A percentile compares a stretch with the other conserved stretches of the same genome.
phyloP scores from a whole-genome alignment of 2,113 vertebrate genomes.

The Bos javanicus region DNA sequence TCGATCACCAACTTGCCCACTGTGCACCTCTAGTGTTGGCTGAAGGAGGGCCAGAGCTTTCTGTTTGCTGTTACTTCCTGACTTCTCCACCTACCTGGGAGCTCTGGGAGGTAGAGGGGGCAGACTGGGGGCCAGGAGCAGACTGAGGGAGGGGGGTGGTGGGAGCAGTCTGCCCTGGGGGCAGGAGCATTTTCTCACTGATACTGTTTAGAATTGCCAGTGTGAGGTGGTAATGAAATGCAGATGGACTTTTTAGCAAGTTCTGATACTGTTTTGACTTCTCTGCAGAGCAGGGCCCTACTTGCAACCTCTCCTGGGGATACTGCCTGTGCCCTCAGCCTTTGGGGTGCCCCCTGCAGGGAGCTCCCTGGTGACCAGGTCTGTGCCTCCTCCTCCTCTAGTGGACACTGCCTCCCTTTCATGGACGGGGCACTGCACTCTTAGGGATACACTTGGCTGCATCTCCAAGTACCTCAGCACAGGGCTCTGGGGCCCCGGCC shows the following conservation, averaged over 20 bases:
- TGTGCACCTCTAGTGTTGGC: not conserved
- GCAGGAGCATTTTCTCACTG: not conserved
- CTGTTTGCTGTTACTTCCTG: not conserved
- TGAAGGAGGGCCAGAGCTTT: not conserved
- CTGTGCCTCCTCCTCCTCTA: not conserved
- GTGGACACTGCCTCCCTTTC: not conserved
- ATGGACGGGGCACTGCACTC: too few species aligned
- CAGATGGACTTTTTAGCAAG: not conserved
- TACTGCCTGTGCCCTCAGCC: accelerated
- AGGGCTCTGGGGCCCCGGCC: accelerated
- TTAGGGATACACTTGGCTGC: not conserved
- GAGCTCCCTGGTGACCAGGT: not conserved
- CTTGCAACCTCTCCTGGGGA: not conserved
- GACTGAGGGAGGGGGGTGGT: too few species aligned
- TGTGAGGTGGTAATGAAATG: not conserved
- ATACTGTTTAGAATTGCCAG: not conserved
- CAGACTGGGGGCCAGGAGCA: not conserved
- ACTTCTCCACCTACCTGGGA: not conserved
- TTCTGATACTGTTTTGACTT: not conserved
- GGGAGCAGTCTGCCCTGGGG: too few species aligned
- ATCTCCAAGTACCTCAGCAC: not conserved
- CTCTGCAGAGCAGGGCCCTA: not conserved
- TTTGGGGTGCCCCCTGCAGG: accelerated
- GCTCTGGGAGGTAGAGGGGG: not conserved
- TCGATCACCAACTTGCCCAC: too few species aligned